A percentile compares a stretch with the other conserved stretches of the same genome.
phyloP scores from a whole-genome alignment of 2,797 vertebrate species.

The Aselliscus stoliczkanus region DNA sequence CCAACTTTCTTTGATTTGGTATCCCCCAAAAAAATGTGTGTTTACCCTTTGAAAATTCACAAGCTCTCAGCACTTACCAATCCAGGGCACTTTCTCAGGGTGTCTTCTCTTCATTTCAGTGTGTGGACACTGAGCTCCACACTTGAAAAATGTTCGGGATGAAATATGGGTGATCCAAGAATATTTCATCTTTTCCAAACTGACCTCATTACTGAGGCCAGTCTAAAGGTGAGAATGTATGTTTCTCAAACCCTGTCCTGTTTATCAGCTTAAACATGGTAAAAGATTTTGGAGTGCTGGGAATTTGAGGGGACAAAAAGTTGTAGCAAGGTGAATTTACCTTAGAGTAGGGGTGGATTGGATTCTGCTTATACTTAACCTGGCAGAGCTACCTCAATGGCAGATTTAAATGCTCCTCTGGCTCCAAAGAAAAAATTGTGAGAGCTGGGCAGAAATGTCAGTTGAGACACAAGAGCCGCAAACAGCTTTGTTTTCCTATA shows the following conservation, averaged over 20 bases:
- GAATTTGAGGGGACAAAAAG: neutral
- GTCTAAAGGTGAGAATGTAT: neutral
- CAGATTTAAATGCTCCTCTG: constrained; percentile 67
- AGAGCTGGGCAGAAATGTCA: constrained; percentile 78
- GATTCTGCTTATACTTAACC: constrained; percentile 4
- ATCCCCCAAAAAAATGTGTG: constrained; percentile 41
- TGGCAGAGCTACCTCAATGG: constrained; percentile 27
- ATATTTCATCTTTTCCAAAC: neutral
- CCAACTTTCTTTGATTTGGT: neutral
- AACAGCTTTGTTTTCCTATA: constrained; percentile 82
- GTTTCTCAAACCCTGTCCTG: neutral
- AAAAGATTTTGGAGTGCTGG: constrained; percentile 18
- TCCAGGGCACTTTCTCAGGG: neutral
- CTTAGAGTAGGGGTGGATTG: neutral
- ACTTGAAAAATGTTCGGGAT: constrained; percentile 10
- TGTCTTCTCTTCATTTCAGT: constrained; percentile 29
- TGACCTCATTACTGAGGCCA: neutral
- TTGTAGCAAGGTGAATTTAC: neutral
- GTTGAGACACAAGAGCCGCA: constrained; percentile 78
- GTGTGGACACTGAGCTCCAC: neutral
- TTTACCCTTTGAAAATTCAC: constrained; percentile 29
- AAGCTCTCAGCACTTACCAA: constrained; percentile 27
- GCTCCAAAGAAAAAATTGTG: constrained; percentile 69
- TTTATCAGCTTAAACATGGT: neutral
- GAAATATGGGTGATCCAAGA: neutral